A percentile compares a stretch with the other conserved stretches of the same genome.
Conservation (phyloP, 2,888 invertebrate species). For the Dusona sp. region DNA sequence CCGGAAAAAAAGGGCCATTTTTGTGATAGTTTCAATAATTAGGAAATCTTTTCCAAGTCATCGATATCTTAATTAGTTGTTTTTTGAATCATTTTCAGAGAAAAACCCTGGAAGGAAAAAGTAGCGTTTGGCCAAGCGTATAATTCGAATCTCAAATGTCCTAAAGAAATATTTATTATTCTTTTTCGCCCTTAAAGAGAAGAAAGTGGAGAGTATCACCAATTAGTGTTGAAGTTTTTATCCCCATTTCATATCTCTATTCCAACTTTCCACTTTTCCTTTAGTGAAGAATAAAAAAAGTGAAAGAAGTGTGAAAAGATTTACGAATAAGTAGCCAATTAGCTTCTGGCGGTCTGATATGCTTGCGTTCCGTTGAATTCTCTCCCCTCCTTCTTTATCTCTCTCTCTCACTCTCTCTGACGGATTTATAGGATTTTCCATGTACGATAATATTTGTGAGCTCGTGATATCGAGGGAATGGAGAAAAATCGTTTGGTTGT, state of each 20-base stretch:
- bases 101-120: background rate
- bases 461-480: conserved; percentile 28
- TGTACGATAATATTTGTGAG: conserved; percentile 63
- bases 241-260: conserved; percentile 13
- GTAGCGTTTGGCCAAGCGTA: background rate
- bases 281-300: background rate
- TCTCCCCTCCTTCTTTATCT: background rate
- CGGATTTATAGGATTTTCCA: conserved; percentile 69
- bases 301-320: conserved; percentile 43
- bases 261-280: conserved; percentile 8
- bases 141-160: background rate
- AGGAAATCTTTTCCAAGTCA: background rate
- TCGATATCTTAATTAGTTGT: conserved; percentile 31
- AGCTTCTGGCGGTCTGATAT: conserved; percentile 44
- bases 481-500: conserved; percentile 68
- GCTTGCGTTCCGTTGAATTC: conserved; percentile 17
- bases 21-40: conserved; percentile 32
- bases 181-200: background rate
- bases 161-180: conserved; percentile 6
- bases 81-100: background rate
- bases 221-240: conserved; percentile 3
- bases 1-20: conserved; percentile 6
- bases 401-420: conserved; percentile 18
- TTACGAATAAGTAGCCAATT: conserved; percentile 62
- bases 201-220: conserved; percentile 12